A percentile compares a stretch with the other conserved stretches of the same genome.
Evolutionary conservation across 2,113 vertebrate genomes (phyloP).

Genomic region (Apistogramma diplotaenia): DNA sequence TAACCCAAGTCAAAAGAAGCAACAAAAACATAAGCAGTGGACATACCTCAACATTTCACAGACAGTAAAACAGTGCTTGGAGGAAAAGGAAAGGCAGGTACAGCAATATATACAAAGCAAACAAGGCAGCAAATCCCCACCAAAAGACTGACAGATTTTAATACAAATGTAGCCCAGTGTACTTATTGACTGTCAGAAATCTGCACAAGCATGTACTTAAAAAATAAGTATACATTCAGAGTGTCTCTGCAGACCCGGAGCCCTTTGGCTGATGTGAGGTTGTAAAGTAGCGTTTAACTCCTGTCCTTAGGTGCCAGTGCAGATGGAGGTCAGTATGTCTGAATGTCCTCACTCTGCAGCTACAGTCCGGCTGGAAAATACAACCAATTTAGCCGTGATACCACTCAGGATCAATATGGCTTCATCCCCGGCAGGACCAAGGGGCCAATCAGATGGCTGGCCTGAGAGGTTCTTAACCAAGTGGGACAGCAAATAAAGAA

Average conservation of each 20-base stretch:
- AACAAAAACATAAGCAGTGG: constrained; percentile 58
- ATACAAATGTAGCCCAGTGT: constrained; percentile 62
- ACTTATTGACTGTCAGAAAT: constrained; percentile 62
- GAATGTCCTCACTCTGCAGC: constrained; percentile 56
- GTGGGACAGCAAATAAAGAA: constrained; percentile 56
- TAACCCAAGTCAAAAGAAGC: constrained; percentile 55
- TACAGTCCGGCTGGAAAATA: constrained; percentile 47
- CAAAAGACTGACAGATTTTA: constrained; percentile 13
- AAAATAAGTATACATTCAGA: constrained; percentile 64
- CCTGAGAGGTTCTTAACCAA: constrained; percentile 59
- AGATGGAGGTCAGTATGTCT: constrained; percentile 48
- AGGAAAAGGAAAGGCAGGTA: constrained; percentile 2
- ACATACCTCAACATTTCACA: constrained; percentile 65
- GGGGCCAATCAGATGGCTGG: constrained; percentile 46
- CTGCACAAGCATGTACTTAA: constrained; percentile 33
- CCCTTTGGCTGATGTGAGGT: constrained; percentile 31
- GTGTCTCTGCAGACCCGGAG: constrained; percentile 51
- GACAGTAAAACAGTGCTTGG: constrained; percentile 36
- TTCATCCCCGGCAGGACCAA: constrained; percentile 53
- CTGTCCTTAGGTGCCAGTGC: constrained; percentile 37
- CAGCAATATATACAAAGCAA: constrained; percentile 15
- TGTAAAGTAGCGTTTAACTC: constrained; percentile 52
- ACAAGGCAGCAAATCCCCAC: constrained; percentile 30
- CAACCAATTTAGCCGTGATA: constrained; percentile 67
- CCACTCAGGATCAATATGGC: constrained; percentile 69